These are phyloP conservation scores for Turdus rufiventris DNA, from an alignment of 2,113 vertebrate genomes.

Conservation along the genomic window DNA sequence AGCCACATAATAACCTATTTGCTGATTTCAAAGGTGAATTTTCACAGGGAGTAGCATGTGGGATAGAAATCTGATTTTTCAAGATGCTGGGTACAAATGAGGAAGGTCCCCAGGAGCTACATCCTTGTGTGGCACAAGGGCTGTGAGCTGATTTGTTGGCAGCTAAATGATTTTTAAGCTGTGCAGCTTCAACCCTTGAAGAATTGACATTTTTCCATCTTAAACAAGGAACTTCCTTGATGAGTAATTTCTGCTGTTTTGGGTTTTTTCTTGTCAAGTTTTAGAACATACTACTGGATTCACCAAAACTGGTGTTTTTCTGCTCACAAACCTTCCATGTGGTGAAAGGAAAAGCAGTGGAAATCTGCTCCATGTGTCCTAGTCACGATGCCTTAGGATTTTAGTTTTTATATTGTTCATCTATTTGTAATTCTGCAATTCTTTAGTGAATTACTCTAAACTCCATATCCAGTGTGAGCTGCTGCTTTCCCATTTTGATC, in stretches of 20 bases:
- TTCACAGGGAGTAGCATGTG: background rate
- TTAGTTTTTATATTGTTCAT: background rate
- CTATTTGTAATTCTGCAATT: background rate
- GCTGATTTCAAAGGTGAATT: background rate
- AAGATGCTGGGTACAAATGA: background rate
- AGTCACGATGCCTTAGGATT: too few species aligned
- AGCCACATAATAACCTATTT: background rate
- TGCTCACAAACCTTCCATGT: background rate
- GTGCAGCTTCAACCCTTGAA: background rate
- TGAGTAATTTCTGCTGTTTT: background rate
- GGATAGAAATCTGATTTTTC: background rate
- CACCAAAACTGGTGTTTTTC: background rate
- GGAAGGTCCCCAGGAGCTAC: background rate
- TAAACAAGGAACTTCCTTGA: background rate
- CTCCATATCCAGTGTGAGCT: accelerated
- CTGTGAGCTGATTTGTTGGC: background rate
- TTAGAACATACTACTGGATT: background rate
- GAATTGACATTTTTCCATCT: background rate
- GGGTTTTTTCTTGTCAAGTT: background rate
- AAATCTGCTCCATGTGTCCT: background rate
- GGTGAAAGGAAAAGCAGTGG: accelerated
- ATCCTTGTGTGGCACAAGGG: background rate
- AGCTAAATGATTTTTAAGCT: background rate
- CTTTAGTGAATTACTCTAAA: background rate
- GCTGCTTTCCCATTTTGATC: background rate